Conservation (phyloP, 2,113 vertebrate genomes). For the Myotis brandtii region DNA sequence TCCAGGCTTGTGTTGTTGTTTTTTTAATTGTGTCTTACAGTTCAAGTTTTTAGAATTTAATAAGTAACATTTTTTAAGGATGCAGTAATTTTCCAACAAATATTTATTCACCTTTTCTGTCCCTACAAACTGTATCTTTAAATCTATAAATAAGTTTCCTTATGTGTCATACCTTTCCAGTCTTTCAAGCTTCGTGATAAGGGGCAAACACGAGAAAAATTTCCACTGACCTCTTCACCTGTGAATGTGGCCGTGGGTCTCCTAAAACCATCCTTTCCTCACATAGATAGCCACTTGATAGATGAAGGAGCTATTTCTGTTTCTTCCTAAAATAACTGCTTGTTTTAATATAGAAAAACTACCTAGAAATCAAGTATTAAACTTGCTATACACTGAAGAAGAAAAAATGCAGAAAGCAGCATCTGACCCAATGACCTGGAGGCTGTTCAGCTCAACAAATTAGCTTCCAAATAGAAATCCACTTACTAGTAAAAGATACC, state of each 20-base stretch:
- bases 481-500: background rate
- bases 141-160: constrained; percentile 69
- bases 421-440: background rate
- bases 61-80: constrained; percentile 70
- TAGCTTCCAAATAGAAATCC: background rate
- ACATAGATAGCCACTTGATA: background rate
- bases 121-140: constrained; percentile 56
- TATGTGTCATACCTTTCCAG: constrained; percentile 56
- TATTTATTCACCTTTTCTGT: constrained; percentile 55
- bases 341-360: constrained; percentile 2
- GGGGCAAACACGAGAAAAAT: constrained; percentile 74
- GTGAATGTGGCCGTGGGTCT: background rate
- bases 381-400: constrained; percentile 94
- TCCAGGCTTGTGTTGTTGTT: background rate
- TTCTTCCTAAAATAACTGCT: background rate
- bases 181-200: constrained; percentile 69
- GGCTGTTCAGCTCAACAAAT: background rate
- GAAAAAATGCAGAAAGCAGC: background rate
- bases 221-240: background rate
- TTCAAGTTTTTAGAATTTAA: constrained; percentile 75
- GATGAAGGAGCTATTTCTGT: background rate
- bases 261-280: background rate
- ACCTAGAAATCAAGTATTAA: constrained; percentile 86
- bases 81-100: constrained; percentile 53
- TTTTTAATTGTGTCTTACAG: constrained; percentile 52